Conservation (phyloP, 37 sponge, comb jelly and placozoan species). For the Amphimedon queenslandica region DNA sequence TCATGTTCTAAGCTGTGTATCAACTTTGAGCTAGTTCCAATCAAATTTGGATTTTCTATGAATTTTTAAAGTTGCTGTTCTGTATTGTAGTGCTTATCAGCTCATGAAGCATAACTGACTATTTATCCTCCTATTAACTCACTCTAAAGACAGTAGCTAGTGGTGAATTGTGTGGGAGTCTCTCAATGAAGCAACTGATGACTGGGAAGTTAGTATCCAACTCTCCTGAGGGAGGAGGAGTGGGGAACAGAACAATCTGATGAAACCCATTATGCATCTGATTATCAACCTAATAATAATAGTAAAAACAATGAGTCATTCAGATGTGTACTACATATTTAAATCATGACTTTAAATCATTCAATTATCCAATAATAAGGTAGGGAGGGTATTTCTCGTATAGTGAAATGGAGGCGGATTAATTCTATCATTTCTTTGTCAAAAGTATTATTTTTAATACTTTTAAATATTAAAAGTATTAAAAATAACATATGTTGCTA, state of each 20-base stretch:
- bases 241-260: slow-evolving; percentile 70
- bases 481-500: too few species aligned
- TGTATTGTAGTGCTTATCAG: too few species aligned
- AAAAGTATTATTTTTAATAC: slow-evolving; percentile 28
- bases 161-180: slow-evolving; percentile 54
- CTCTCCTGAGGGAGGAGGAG: slow-evolving; percentile 47
- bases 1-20: too few species aligned
- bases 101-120: too few species aligned
- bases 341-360: slow-evolving; percentile 45
- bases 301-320: background rate
- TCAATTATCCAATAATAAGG: slow-evolving; percentile 40
- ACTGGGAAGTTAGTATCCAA: slow-evolving; percentile 25
- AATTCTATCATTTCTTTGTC: slow-evolving; percentile 47
- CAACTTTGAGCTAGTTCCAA: too few species aligned
- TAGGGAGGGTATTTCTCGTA: slow-evolving; percentile 70
- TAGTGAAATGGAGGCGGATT: slow-evolving; percentile 71
- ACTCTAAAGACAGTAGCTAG: slow-evolving; percentile 60
- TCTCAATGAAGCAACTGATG: slow-evolving; percentile 26
- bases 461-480: background rate
- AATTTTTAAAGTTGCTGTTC: too few species aligned
- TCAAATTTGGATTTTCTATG: too few species aligned
- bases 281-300: slow-evolving; percentile 58
- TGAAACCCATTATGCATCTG: slow-evolving; percentile 35
- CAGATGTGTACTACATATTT: slow-evolving; percentile 52
- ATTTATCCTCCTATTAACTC: too few species aligned